Conservation (phyloP, 2,888 invertebrate genomes). For the Dione juno region DNA sequence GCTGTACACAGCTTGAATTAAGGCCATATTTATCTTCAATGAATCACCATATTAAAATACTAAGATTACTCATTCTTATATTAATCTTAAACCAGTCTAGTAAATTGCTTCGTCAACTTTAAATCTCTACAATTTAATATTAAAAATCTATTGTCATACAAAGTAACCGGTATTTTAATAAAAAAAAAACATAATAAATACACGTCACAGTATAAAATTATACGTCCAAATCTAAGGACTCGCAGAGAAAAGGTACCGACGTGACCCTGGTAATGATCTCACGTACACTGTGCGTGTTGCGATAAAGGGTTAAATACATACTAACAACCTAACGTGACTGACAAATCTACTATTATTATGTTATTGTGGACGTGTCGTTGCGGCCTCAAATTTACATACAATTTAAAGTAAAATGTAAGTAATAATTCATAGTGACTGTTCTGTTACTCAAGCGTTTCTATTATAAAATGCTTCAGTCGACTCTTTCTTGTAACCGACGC, state of each 20-base stretch:
- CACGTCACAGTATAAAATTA: constrained; percentile 53
- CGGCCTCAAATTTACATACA: constrained; percentile 81
- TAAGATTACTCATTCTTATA: constrained; percentile 7
- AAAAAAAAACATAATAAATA: constrained; percentile 55
- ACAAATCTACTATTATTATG: constrained; percentile 83
- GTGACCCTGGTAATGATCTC: constrained; percentile 79
- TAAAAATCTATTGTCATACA: constrained; percentile 54
- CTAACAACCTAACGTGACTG: constrained; percentile 83
- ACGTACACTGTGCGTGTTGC: constrained; percentile 81
- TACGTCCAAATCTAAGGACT: constrained; percentile 46
- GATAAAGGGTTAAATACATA: constrained; percentile 84
- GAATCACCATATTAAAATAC: not conserved
- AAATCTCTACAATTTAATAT: constrained; percentile 3
- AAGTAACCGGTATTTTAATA: constrained; percentile 56
- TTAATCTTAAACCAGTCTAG: constrained; percentile 14
- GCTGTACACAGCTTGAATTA: not conserved
- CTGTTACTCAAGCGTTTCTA: constrained; percentile 75
- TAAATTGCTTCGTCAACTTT: constrained; percentile 16
- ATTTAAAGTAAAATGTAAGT: constrained; percentile 83
- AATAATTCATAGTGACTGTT: constrained; percentile 79
- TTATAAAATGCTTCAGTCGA: constrained; percentile 78
- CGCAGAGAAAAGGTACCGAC: constrained; percentile 56
- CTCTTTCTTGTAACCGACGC: constrained; percentile 63
- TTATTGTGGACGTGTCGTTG: constrained; percentile 81
- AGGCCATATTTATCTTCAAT: not conserved